Evolutionary conservation across 2,797 vertebrate species (phyloP), one percentile per base, ranked within the genome.

Genomic region (Pterois miles): DNA sequence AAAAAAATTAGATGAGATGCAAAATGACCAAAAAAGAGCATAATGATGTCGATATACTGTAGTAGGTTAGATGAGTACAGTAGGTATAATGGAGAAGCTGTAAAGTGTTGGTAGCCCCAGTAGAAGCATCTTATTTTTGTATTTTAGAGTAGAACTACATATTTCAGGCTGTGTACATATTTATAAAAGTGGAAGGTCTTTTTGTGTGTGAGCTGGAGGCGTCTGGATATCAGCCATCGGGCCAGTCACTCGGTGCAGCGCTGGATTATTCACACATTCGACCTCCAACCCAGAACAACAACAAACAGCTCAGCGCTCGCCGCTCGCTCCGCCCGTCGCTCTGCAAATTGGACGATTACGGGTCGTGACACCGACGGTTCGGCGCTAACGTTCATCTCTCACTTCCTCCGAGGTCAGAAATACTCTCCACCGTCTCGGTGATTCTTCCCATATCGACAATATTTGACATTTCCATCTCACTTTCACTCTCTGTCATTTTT

Each of bases 271-370:
- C 88, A 86, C 89, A 84, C 78, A 76, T 84, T 84, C 78, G 78
- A 90, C 83, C 89, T 81, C 82, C 73, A 63, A 73, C 82, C 77
- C 81, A 56, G 56, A 83, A 76, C 78, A 84, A 82, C 86, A 87
- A 82, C 86, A 81, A 86, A 75, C 80, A 81, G 80, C 85, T 63
- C 78, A 10, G 46, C 18, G 60, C 69, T 73, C 56, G 7, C 18
- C 36, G 29, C 74, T 84, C 68, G 57, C 67, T 67, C 73, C 8
- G 71, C 69, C 70, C 4, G 79, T 36, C 62, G 73, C 78, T 82
- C 78, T 6, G 66, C 70, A 89, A 89, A 90, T 89, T 85, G 83
- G 84, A 90, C 87, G 82, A 92, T 93, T 91, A 91, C 74, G 65
- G 92, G 88, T 92, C 82, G 22, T 20, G 83, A 90, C 88, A 80